Evolutionary conservation across 2,113 vertebrate genomes (phyloP).

Genomic region (Meriones unguiculatus): DNA sequence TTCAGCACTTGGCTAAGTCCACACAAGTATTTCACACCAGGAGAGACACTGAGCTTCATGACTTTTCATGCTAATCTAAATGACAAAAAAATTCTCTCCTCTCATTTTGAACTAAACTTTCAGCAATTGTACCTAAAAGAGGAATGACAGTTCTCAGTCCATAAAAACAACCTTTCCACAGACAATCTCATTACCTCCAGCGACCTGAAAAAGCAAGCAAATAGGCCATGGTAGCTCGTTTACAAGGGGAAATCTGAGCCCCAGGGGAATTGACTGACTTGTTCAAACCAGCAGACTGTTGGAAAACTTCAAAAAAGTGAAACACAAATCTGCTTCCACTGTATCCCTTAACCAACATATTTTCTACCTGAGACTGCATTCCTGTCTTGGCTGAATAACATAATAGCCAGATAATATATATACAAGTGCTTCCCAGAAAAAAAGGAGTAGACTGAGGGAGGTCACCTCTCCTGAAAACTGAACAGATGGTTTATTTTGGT

Average conservation of each 20-base stretch:
- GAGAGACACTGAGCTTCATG: rapidly evolving
- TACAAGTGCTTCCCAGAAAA: not conserved
- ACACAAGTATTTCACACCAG: not conserved
- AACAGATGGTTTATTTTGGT: not conserved
- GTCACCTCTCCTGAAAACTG: not conserved
- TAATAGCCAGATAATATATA: not conserved
- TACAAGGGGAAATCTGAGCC: not conserved
- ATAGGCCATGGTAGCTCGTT: not conserved
- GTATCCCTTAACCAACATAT: not conserved
- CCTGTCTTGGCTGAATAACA: not conserved
- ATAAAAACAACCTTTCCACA: not conserved
- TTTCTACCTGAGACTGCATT: not conserved
- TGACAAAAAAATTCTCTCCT: not conserved
- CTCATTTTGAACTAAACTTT: not conserved
- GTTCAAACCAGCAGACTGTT: not conserved
- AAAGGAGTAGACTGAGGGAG: not conserved
- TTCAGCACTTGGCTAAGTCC: not conserved
- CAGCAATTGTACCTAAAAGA: not conserved
- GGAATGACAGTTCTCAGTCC: not conserved
- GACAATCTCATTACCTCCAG: constrained; percentile 5
- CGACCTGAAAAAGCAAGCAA: not conserved
- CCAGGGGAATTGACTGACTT: not conserved
- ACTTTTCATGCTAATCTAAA: not conserved
- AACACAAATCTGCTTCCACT: not conserved
- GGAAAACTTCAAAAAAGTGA: not conserved